These are phyloP conservation scores for Ganaspis brasiliensis DNA, from an alignment of 2,888 invertebrate species.

Conservation along the genomic window DNA sequence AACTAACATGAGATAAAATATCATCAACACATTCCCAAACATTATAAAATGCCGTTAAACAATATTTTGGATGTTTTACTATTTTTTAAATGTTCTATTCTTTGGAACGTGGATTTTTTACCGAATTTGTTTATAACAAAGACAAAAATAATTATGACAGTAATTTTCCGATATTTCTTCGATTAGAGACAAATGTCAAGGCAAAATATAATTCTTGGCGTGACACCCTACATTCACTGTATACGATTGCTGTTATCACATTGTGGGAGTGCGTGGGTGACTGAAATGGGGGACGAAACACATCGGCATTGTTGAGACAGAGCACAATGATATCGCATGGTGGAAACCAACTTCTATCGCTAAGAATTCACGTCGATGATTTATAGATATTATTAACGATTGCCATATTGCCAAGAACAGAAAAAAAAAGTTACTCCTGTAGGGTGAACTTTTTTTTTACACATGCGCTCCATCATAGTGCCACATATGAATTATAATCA, in stretches of 20 bases:
- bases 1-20: no score
- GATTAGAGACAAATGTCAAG: background rate
- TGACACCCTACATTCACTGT: conserved; percentile 1
- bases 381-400: conserved; percentile 31
- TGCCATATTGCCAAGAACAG: background rate
- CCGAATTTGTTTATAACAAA: no score
- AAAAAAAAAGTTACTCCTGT: background rate
- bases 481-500: background rate
- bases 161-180: background rate
- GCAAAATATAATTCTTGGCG: conserved; percentile 32
- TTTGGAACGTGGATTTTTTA: no score
- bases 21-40: no score
- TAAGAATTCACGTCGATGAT: conserved; percentile 13
- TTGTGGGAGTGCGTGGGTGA: conserved; percentile 58
- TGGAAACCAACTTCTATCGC: background rate
- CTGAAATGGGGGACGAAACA: conserved; percentile 56
- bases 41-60: no score
- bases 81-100: no score
- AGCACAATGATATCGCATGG: conserved; percentile 53
- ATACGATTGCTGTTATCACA: conserved; percentile 36
- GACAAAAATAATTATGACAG: background rate
- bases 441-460: conserved; percentile 17
- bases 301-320: conserved; percentile 54
- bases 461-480: background rate
- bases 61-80: no score